phyloP scores from a whole-genome alignment of 2,888 invertebrate genomes.

The Drosophila multiciliata region DNA sequence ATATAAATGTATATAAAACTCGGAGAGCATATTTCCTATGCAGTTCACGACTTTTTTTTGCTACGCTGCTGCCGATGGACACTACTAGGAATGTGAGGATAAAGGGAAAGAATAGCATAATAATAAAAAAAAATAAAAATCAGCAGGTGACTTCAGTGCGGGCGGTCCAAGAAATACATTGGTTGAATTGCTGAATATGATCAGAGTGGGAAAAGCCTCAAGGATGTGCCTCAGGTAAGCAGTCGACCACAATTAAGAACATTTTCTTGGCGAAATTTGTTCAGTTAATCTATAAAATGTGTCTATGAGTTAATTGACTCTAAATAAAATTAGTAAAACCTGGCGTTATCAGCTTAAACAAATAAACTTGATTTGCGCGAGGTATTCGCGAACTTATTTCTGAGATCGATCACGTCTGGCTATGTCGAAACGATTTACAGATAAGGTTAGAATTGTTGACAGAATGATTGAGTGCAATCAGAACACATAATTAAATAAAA shows the following conservation, averaged over 20 bases:
- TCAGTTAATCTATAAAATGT: not conserved
- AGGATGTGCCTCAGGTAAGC: not conserved
- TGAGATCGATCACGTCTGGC: not conserved
- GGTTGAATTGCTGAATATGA: slow-evolving; percentile 12
- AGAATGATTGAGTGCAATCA: not conserved
- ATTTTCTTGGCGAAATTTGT: not conserved
- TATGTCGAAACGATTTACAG: not conserved
- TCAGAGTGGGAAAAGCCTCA: slow-evolving; percentile 6
- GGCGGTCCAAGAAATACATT: slow-evolving; percentile 41
- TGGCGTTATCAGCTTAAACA: no score
- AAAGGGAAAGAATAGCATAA: slow-evolving; percentile 4
- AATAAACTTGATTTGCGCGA: not conserved
- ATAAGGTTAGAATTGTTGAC: slow-evolving; percentile 5
- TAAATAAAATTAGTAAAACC: not conserved
- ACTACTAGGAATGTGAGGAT: slow-evolving; percentile 29
- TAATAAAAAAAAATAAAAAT: not conserved
- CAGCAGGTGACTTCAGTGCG: slow-evolving; percentile 27
- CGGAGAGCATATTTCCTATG: slow-evolving; percentile 62
- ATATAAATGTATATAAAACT: slow-evolving; percentile 40
- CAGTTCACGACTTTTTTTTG: slow-evolving; percentile 63
- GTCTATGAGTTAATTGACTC: no score
- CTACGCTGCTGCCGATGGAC: slow-evolving; percentile 49
- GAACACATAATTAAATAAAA: not conserved
- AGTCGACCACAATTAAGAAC: not conserved
- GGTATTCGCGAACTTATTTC: not conserved